Conservation (phyloP, 1,140 invertebrate genomes). For the Neodiprion pinetum region DNA sequence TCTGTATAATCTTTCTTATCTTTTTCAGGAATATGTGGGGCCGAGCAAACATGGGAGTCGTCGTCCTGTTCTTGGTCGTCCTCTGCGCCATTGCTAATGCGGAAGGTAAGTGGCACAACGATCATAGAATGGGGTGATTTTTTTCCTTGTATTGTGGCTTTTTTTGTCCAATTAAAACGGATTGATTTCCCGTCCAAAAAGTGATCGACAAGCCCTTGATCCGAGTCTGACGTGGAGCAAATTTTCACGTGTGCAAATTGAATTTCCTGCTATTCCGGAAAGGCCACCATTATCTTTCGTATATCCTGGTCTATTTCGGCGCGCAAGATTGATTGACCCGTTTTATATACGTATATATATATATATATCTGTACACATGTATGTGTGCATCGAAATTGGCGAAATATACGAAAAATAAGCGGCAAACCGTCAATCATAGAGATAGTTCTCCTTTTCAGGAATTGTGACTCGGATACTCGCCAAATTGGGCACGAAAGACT, state of each 20-base stretch:
- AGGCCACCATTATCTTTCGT: too few species aligned
- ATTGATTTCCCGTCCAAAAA: not conserved
- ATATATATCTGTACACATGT: too few species aligned
- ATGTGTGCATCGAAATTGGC: too few species aligned
- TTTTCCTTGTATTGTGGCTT: not conserved
- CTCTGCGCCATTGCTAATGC: slow-evolving; percentile 30
- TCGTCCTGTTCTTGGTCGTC: slow-evolving; percentile 43
- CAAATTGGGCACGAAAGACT: not conserved
- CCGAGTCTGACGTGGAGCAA: not conserved
- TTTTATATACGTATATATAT: too few species aligned
- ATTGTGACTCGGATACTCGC: too few species aligned
- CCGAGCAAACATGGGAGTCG: slow-evolving; percentile 50
- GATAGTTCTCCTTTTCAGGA: not conserved
- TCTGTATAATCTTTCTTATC: not conserved
- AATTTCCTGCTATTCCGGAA: not conserved
- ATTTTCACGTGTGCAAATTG: not conserved
- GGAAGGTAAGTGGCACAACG: not conserved
- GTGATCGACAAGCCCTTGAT: not conserved
- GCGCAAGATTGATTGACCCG: too few species aligned
- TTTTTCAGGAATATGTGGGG: slow-evolving; percentile 47
- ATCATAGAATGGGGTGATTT: slow-evolving; percentile 3
- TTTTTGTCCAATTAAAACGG: slow-evolving; percentile 5
- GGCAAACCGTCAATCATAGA: not conserved
- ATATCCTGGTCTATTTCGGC: too few species aligned
- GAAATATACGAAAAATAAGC: too few species aligned